Evolutionary conservation across 2,113 vertebrate species (phyloP).

Genomic region (western clawed frog (Xenopus tropicalis)): DNA sequence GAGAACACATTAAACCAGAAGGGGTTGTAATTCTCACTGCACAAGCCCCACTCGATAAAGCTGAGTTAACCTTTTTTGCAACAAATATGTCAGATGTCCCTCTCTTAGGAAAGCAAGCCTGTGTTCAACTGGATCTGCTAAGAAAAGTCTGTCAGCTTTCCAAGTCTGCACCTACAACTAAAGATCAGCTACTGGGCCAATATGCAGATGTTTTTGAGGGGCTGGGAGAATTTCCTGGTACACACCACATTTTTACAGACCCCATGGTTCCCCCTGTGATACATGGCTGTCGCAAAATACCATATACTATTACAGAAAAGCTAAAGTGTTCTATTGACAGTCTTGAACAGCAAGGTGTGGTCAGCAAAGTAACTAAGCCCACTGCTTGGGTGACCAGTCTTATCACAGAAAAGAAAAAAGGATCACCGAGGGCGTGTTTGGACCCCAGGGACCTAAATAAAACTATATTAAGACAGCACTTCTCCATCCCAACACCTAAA

Average conservation of each 20-base stretch:
- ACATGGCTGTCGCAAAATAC: background rate
- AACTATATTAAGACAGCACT: background rate
- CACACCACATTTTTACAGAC: background rate
- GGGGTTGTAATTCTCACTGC: no score
- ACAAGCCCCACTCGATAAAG: no score
- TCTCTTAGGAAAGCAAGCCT: no score
- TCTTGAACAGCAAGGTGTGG: background rate
- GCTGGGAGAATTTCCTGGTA: background rate
- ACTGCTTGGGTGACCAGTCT: background rate
- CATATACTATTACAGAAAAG: background rate
- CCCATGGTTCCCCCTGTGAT: background rate
- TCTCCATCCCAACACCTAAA: background rate
- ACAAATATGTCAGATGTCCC: no score
- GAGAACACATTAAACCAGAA: no score
- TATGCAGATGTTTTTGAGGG: no score
- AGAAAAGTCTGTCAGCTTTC: no score
- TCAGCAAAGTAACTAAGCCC: background rate
- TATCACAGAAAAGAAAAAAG: no score
- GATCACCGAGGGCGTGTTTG: background rate
- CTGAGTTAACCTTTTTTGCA: no score
- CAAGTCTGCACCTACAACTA: background rate
- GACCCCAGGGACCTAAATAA: background rate
- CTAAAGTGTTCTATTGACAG: background rate
- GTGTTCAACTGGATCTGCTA: no score
- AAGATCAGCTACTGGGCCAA: no score